Evolutionary conservation across 1,140 invertebrate species (phyloP), one percentile per base, ranked within the genome.

Genomic region (Saccostrea glomerata): DNA sequence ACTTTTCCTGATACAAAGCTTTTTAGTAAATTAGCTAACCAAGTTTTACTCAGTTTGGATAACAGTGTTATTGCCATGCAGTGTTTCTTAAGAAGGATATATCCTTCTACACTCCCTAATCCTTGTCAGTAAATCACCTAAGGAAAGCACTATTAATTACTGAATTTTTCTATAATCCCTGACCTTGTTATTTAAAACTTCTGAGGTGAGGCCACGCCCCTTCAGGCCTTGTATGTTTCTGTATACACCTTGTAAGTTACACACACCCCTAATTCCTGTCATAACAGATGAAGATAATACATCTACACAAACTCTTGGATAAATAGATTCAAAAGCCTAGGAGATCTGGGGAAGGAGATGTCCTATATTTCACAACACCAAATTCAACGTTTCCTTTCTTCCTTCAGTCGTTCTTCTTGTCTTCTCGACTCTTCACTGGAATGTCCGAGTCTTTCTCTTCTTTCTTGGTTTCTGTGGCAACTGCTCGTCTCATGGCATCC

Each of bases 401-500:
- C 17, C 9, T 58, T 91, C 90, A 95, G 84, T 94, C 94, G 40
- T 94, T 94, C 87, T 95, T 95, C 90, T 95, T 95, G 60, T 94
- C 93, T 55, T 94, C 94, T 70, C 93, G 94, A 36, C 90, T 92
- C 87, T 94, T 95, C 40, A 90, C 90, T 82, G 89, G 86, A 36
- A 92, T 90, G 82, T 94, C 93, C 87, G 92, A 92, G 40, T 91
- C 90, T 60, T 90, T 90, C 9, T 91, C 92, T 70, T 92, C 92
- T 83, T 91, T 91, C 36, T 92, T 91, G 40, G 88, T 87, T 63
- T 93, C 92, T n/a, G 87, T 88, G 17, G 89, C 89, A 23, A 93
- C 91, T 20, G 93, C 94, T 66, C 93, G 88, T 85, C 92, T 93
- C 91, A 99, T 95, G 30, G 98, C 98, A 96, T 99, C 99, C 97